Evolutionary conservation across 2,113 vertebrate genomes (phyloP).

Genomic region (Oophaga pumilio): DNA sequence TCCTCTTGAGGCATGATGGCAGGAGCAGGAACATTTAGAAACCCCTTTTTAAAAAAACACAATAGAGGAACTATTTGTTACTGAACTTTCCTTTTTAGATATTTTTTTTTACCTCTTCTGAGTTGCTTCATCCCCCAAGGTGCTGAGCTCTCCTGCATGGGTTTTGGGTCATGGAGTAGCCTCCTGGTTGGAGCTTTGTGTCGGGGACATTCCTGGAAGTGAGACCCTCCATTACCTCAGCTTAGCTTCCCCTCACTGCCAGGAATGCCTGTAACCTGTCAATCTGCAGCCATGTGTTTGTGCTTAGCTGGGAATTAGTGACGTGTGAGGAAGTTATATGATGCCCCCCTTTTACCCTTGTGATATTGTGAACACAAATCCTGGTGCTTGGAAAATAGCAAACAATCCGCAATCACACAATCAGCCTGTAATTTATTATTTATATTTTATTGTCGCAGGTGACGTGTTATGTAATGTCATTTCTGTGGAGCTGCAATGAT

Average conservation of each 20-base stretch:
- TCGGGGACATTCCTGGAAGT: slow-evolving; percentile 17
- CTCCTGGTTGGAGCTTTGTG: not conserved
- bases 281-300: slow-evolving; percentile 9
- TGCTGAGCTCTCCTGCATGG: not conserved
- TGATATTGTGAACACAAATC: not conserved
- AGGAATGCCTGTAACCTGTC: slow-evolving; percentile 16
- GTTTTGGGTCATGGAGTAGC: slow-evolving; percentile 1
- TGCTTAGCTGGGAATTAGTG: slow-evolving; percentile 8
- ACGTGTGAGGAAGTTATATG: not conserved
- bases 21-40: not conserved
- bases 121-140: not conserved
- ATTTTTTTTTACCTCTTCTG: not conserved
- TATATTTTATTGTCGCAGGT: not conserved
- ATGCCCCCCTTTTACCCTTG: not conserved
- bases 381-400: not conserved
- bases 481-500: too few species aligned
- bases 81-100: not conserved
- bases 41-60: not conserved
- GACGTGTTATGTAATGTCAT: not conserved
- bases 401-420: not conserved
- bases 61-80: too few species aligned
- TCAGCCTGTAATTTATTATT: not conserved
- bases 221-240: not conserved
- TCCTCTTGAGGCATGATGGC: not conserved
- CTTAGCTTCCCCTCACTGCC: slow-evolving; percentile 10